Evolutionary conservation across 2,113 vertebrate genomes (phyloP).

Genomic region (Albula glossodonta): DNA sequence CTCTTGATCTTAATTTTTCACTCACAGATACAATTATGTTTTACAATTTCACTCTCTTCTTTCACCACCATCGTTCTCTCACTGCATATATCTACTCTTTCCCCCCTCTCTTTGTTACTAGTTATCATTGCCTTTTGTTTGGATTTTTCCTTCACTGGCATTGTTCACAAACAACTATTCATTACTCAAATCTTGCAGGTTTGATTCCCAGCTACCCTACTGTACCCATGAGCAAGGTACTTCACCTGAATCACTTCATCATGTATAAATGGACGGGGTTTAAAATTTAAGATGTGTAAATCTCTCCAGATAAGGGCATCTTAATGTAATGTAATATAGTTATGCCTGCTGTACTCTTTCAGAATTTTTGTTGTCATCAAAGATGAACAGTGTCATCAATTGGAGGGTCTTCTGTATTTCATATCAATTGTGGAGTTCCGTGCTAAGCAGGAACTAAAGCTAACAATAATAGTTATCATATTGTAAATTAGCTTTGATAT

Average conservation of each 20-base stretch:
- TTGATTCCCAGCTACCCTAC: too few species aligned
- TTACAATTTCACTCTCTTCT: neutral
- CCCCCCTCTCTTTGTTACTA: neutral
- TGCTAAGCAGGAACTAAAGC: neutral
- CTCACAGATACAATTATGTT: neutral
- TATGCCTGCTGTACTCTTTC: too few species aligned
- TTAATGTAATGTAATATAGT: too few species aligned
- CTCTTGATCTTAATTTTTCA: neutral
- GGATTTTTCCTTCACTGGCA: neutral
- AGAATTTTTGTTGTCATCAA: too few species aligned
- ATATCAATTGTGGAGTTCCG: neutral
- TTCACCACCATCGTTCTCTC: constrained; percentile 11
- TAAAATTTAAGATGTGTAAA: too few species aligned
- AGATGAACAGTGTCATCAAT: too few species aligned
- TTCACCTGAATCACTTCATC: too few species aligned
- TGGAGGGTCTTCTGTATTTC: neutral
- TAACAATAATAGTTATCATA: neutral
- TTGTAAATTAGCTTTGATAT: neutral
- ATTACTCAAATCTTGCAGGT: neutral
- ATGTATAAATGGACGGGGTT: too few species aligned
- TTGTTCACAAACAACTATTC: neutral
- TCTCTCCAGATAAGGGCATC: too few species aligned
- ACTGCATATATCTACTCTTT: constrained; percentile 9
- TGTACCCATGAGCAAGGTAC: too few species aligned
- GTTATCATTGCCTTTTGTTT: neutral